Evolutionary conservation across 2,888 invertebrate species (phyloP).

Genomic region (Gortyna flavago): DNA sequence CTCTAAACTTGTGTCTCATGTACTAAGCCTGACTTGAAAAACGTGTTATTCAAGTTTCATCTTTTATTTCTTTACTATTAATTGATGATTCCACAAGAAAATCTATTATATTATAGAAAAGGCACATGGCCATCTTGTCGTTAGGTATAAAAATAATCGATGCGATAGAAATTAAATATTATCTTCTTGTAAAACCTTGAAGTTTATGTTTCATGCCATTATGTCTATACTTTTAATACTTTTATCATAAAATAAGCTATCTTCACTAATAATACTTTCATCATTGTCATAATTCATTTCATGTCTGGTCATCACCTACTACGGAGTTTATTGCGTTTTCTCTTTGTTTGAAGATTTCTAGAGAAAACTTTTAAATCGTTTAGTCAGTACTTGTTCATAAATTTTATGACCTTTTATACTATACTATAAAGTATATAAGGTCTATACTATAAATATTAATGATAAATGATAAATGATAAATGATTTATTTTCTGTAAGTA

Average conservation of each 20-base stretch:
- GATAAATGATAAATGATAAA: no score
- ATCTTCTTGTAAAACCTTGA: not conserved
- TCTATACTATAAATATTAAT: no score
- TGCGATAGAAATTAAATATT: conserved; percentile 16
- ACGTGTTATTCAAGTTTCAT: conserved; percentile 25
- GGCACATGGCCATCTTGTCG: not conserved
- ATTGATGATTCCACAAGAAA: conserved; percentile 9
- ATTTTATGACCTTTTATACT: not conserved
- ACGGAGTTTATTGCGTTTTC: conserved; percentile 6
- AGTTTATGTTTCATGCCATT: not conserved
- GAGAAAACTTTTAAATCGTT: not conserved
- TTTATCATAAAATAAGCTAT: not conserved
- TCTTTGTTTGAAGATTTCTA: not conserved
- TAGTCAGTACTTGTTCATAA: not conserved
- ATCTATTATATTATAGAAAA: not conserved
- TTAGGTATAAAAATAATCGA: conserved; percentile 2
- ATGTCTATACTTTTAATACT: not conserved
- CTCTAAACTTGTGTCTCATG: conserved; percentile 4
- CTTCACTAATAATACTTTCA: not conserved
- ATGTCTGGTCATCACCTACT: not conserved
- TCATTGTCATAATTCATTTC: not conserved
- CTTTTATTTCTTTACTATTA: conserved; percentile 4
- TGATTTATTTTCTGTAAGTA: no score
- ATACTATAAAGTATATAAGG: no score
- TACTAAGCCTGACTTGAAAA: conserved; percentile 7